Conservation (phyloP, 2,113 vertebrate species). For the Lampris megalopsis region DNA sequence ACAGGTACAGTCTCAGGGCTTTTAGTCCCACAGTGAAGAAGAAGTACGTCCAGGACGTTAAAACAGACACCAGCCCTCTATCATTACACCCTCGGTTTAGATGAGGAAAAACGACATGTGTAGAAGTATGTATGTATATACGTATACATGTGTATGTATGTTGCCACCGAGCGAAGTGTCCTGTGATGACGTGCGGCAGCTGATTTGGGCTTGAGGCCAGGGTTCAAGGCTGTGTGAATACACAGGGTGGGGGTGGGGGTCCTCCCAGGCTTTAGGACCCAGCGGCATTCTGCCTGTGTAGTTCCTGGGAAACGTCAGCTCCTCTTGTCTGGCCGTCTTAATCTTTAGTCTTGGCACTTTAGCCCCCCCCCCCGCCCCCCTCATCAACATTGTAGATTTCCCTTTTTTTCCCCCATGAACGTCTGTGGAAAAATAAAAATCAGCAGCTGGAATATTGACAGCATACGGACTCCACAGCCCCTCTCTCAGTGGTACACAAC, state of each 20-base stretch:
- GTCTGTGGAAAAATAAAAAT: slow-evolving; percentile 72
- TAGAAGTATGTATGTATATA: too few relatives aligned
- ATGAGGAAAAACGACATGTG: too few relatives aligned
- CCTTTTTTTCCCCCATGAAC: slow-evolving; percentile 62
- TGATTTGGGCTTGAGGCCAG: slow-evolving; percentile 55
- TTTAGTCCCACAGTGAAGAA: too few relatives aligned
- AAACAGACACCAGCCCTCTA: too few relatives aligned
- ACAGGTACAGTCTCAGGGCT: too few relatives aligned
- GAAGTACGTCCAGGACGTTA: too few relatives aligned
- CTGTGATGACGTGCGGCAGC: slow-evolving; percentile 44
- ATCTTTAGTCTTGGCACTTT: slow-evolving; percentile 53
- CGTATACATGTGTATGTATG: neutral
- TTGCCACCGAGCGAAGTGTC: slow-evolving; percentile 9
- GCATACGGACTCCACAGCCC: too few relatives aligned
- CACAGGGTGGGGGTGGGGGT: neutral
- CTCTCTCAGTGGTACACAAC: too few relatives aligned
- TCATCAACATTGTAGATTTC: slow-evolving; percentile 82
- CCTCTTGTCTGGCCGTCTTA: slow-evolving; percentile 52
- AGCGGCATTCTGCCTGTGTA: slow-evolving; percentile 19
- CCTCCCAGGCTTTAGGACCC: slow-evolving; percentile 27
- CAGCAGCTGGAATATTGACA: slow-evolving; percentile 67
- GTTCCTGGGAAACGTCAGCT: slow-evolving; percentile 66
- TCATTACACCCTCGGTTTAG: too few relatives aligned
- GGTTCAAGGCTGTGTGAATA: slow-evolving; percentile 39
- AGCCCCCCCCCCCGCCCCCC: slow-evolving; percentile 25